Evolutionary conservation across 2,797 vertebrate species (phyloP), one percentile per base, ranked within the genome.

Genomic region (Taenioides sp.): DNA sequence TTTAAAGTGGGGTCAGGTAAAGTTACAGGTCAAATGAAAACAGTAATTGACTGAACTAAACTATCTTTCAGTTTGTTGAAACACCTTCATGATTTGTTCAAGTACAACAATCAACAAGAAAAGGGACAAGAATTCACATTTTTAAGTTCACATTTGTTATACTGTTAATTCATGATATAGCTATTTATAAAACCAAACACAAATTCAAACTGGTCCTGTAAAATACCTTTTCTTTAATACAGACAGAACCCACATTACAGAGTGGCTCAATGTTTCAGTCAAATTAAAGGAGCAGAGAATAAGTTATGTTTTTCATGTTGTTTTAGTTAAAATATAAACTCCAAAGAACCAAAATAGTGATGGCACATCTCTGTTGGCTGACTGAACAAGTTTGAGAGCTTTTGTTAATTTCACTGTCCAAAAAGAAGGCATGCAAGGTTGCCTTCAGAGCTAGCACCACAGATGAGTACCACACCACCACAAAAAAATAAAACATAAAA

Each of bases 91-190:
- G 91, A 88, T 91, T 90, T 89, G 85, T 92, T 94, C 90, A 93
- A 94, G 87, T 93, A 94, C 93, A 93, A 94, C 92, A 91, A 90
- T 89, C 90, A 92, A 92, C 91, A 91, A 91, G 92, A 90, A 92
- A 92, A 91, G 90, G 92, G 91, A 94, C 93, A 88, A 92, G 78
- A 87, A 82, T 94, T 94, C 93, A 94, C 94, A 92, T 94, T 91
- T 91, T 89, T 78, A 85, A 91, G 90, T 93, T 94, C 92, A 94
- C 92, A 92, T 93, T 93, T 92, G 88, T 91, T 93, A 92, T 94
- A 92, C 89, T 91, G 90, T 91, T 92, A 90, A 89, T 89, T 88
- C 85, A 92, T 93, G 43, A 65, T 65, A 92, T 91, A 93, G 86
- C 87, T 90, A 92, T 91, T 85, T 91, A 93, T 91, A 89, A 92